Evolutionary conservation across 1,140 invertebrate species (phyloP), one percentile per base, ranked within the genome.

Genomic region (Drosophila kurseongensis): DNA sequence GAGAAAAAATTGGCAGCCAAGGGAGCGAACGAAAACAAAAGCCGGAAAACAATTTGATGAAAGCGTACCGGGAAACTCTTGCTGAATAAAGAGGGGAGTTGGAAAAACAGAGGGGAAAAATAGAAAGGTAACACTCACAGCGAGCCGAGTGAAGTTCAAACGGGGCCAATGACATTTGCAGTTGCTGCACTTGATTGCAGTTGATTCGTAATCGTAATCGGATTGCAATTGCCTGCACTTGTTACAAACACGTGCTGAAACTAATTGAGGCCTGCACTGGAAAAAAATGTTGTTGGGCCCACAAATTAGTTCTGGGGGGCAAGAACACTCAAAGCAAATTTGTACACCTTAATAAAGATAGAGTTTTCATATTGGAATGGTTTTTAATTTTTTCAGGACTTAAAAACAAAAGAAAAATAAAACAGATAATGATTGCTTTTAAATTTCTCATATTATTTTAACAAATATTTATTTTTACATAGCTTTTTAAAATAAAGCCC

Each of bases 21-120:
- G 47, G 47, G 47, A 52, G 47, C 13, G 38, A 78, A 59, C 38
- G 57, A 86, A 86, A 88, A 88, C 76, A 83, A 88, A 88, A 89
- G 79, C 84, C 84, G 83, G 80, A 89, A 86, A 88, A 83, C 84
- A 83, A 88, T 88, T 88, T 88, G 84, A 89, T 59, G 79, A 71
- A 72, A 72, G 66, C 18, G 83, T 51, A 75, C 62, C 41, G 32
- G 55, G 23, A 76, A 59, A 59, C 47, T 58, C 38, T 27, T 14
- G 42, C 18, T 38, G 38, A 16, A 23, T 44, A 29, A 50, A 51
- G n/a, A 13, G 32, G 36, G 29, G 38, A 41, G 35, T 3, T 52
- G 32, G 23, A 18, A 41, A 40, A 55, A 4, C 12, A 18, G 29
- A n/a, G 9, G 13, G 42, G 41, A 38, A 13, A 44, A 83, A 71